Evolutionary conservation across 2,797 vertebrate species (phyloP).

Genomic region (Microtus obscurus): DNA sequence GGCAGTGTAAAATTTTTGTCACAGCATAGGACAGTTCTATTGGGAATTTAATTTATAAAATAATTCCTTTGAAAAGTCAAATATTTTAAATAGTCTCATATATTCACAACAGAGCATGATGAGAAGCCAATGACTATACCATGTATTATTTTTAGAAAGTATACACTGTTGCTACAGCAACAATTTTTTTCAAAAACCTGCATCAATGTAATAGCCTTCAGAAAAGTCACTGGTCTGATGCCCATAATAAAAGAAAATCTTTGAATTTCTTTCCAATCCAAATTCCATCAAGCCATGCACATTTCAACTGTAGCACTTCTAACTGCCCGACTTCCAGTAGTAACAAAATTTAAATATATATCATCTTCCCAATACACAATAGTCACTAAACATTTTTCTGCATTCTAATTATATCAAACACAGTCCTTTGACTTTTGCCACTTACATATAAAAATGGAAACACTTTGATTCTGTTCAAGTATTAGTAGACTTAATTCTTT

Average conservation of each 20-base stretch:
- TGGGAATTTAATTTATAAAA: background rate
- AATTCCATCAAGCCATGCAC: background rate
- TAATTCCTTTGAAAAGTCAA: background rate
- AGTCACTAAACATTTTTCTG: background rate
- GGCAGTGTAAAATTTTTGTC: background rate
- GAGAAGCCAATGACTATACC: background rate
- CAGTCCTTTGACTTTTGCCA: conserved; percentile 19
- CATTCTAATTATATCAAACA: background rate
- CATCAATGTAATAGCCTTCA: background rate
- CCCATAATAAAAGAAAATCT: background rate
- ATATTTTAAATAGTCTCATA: background rate
- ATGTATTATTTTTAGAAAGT: background rate
- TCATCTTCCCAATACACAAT: too few species aligned
- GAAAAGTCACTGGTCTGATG: background rate
- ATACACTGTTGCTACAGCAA: conserved; percentile 20
- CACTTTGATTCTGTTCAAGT: background rate
- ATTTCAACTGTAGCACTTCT: background rate
- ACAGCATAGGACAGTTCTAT: background rate
- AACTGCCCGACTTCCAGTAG: background rate
- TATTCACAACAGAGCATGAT: background rate
- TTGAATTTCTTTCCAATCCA: background rate
- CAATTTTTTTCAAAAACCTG: conserved; percentile 29
- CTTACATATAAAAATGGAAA: conserved; percentile 52
- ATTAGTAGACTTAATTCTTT: conserved; percentile 35
- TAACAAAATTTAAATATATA: background rate